Percentiles rank a stretch among this genome's conserved stretches.
Conservation (phyloP, 2,113 vertebrate genomes). For the Spizaetus ornatus region DNA sequence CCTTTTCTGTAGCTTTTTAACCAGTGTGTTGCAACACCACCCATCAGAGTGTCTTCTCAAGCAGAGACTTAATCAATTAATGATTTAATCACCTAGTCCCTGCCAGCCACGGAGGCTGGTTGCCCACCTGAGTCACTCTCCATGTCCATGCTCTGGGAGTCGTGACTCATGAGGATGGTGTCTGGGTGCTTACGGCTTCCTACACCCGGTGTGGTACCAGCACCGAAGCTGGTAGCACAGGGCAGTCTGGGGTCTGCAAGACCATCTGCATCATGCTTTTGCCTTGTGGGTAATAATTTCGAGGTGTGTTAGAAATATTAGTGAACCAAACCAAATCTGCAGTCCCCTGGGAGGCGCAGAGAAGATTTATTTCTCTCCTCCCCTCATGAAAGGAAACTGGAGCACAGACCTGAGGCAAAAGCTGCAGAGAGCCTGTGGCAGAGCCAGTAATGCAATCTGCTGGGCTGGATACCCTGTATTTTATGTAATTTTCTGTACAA, state of each 20-base stretch:
- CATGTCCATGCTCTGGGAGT: accelerated
- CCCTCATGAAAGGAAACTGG: neutral
- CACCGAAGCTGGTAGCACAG: accelerated
- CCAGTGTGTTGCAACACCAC: neutral
- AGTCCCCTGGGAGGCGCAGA: neutral
- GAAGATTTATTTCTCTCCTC: conserved; percentile 7
- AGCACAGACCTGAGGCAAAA: neutral
- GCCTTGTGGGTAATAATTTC: neutral
- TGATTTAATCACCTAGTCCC: neutral
- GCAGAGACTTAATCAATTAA: neutral
- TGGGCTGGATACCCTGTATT: neutral
- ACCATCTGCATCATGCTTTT: neutral
- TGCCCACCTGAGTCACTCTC: neutral
- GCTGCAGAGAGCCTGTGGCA: neutral
- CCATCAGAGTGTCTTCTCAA: neutral
- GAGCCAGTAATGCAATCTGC: conserved; percentile 15
- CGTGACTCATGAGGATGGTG: neutral
- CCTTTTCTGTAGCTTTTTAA: neutral
- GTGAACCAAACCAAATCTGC: neutral
- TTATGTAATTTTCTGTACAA: conserved; percentile 35
- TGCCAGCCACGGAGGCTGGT: neutral
- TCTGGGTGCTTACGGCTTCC: neutral
- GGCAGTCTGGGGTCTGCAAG: neutral
- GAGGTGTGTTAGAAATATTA: neutral
- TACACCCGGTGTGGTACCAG: neutral